Percentiles rank a stretch among this genome's conserved stretches.
phyloP scores from a whole-genome alignment of 2,113 vertebrate species.

The Cheirogaleus medius region DNA sequence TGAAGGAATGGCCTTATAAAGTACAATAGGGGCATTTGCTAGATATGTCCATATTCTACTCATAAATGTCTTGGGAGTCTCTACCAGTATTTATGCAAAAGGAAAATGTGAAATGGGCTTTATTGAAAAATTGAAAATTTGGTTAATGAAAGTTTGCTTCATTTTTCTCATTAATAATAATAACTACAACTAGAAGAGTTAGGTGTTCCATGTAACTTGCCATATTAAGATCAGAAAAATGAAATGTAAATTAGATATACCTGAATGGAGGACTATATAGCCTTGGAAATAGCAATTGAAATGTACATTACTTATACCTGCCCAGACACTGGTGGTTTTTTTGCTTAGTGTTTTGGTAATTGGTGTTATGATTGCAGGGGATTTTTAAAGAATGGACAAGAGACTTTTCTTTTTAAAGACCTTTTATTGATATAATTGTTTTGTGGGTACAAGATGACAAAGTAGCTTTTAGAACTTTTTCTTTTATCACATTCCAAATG shows the following conservation, averaged over 20 bases:
- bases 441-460: background rate
- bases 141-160: background rate
- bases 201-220: background rate
- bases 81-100: background rate
- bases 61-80: background rate
- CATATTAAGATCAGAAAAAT: background rate
- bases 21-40: background rate
- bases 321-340: background rate
- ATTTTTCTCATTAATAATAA: background rate
- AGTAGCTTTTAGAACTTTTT: background rate
- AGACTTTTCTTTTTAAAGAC: background rate
- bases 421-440: background rate
- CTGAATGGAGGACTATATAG: background rate
- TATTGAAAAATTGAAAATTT: background rate
- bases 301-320: background rate
- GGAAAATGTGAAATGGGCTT: background rate
- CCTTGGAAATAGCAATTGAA: background rate
- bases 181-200: background rate
- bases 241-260: background rate
- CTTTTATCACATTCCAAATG: background rate
- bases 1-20: background rate
- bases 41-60: background rate
- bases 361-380: background rate
- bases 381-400: background rate
- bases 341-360: background rate